A percentile compares a stretch with the other conserved stretches of the same genome.
Evolutionary conservation across 2,797 vertebrate species (phyloP).

Genomic region (Potorous gilbertii): DNA sequence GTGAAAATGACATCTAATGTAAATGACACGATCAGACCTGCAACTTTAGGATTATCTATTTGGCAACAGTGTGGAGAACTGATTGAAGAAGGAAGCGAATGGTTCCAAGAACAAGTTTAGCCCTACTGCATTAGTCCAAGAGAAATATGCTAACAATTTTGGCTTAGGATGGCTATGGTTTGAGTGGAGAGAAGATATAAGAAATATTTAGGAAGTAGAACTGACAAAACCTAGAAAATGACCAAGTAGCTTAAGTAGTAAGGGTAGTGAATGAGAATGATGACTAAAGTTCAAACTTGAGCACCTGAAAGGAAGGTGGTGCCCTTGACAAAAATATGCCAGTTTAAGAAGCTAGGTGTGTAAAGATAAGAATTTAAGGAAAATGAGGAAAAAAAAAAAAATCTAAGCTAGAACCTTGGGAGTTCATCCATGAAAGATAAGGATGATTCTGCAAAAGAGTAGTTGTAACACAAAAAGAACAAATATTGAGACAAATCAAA

Average conservation of each 20-base stretch:
- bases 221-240: no score
- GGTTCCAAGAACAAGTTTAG: neutral
- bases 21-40: neutral
- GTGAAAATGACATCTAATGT: neutral
- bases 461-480: no score
- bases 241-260: neutral
- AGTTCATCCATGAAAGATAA: no score
- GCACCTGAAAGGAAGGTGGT: neutral
- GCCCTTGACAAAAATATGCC: neutral
- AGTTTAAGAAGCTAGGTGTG: neutral
- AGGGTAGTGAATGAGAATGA: neutral
- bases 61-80: conserved; percentile 4
- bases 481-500: no score
- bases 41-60: conserved; percentile 1
- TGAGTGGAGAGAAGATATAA: neutral
- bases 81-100: neutral
- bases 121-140: neutral
- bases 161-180: neutral
- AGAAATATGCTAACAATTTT: neutral
- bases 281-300: neutral
- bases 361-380: neutral
- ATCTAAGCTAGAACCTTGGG: no score
- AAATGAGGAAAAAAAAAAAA: no score
- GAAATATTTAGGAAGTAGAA: neutral
- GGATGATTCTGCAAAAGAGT: no score